Conservation (phyloP, 2,888 invertebrate species). For the Platerodrilus igneus region DNA sequence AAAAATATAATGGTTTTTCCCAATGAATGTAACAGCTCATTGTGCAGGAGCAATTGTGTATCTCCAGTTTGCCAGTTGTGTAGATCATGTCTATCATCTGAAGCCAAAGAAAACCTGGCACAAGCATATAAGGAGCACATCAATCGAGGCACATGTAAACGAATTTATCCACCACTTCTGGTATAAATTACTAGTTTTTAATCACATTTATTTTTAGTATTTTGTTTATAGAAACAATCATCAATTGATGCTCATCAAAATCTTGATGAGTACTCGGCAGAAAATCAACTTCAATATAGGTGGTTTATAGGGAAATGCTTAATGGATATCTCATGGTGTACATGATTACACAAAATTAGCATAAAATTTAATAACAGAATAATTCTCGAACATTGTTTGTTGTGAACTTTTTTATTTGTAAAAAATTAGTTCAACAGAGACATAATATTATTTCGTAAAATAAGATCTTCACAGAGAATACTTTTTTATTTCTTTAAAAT, state of each 20-base stretch:
- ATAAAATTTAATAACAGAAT: too few relatives aligned
- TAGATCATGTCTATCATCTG: slow-evolving; percentile 64
- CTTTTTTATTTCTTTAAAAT: too few relatives aligned
- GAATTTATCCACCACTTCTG: slow-evolving; percentile 75
- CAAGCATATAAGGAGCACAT: slow-evolving; percentile 75
- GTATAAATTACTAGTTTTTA: slow-evolving; percentile 38
- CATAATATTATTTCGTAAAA: too few relatives aligned
- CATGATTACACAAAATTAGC: too few relatives aligned
- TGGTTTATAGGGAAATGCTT: slow-evolving; percentile 92
- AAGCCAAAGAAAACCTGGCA: slow-evolving; percentile 56
- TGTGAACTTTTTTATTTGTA: too few relatives aligned
- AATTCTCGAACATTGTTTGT: too few relatives aligned
- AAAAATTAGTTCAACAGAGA: too few relatives aligned
- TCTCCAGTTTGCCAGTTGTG: slow-evolving; percentile 71
- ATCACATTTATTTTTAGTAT: slow-evolving; percentile 31
- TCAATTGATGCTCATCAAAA: slow-evolving; percentile 46
- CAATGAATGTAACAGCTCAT: slow-evolving; percentile 57
- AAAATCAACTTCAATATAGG: slow-evolving; percentile 69
- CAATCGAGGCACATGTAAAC: slow-evolving; percentile 71
- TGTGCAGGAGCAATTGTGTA: slow-evolving; percentile 60
- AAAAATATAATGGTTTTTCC: slow-evolving; percentile 77
- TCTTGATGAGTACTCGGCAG: slow-evolving; percentile 55
- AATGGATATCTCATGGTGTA: slow-evolving; percentile 75
- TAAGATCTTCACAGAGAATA: too few relatives aligned
- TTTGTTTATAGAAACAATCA: slow-evolving; percentile 30